These are phyloP conservation scores for Trachymyrmex septentrionalis DNA, from an alignment of 1,140 invertebrate species.

Conservation along the genomic window DNA sequence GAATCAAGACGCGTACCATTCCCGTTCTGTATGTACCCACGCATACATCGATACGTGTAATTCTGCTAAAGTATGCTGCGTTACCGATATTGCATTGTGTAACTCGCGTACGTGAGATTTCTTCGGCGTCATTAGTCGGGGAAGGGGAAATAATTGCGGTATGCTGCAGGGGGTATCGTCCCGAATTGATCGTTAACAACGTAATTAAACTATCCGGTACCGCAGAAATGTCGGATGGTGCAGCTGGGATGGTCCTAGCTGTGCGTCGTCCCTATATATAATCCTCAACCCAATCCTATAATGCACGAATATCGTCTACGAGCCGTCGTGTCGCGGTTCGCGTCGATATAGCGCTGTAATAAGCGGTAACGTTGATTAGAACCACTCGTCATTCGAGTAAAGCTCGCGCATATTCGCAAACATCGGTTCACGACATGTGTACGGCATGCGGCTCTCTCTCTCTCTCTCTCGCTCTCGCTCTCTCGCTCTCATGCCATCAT, in stretches of 20 bases:
- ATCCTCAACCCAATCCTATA: constrained; percentile 54
- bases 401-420: constrained; percentile 73
- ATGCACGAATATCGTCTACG: constrained; percentile 42
- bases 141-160: constrained; percentile 60
- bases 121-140: constrained; percentile 62
- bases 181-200: constrained; percentile 75
- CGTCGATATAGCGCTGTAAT: constrained; percentile 61
- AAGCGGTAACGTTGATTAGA: constrained; percentile 80
- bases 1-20: not conserved
- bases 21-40: not conserved
- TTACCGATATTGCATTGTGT: constrained; percentile 14
- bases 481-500: not conserved
- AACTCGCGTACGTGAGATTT: not conserved
- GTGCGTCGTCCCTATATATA: constrained; percentile 26
- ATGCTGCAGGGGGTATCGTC: constrained; percentile 22
- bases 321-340: constrained; percentile 59
- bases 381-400: constrained; percentile 79
- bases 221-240: constrained; percentile 60
- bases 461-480: too few relatives aligned
- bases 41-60: not conserved
- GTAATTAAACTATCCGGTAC: constrained; percentile 80
- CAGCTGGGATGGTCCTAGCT: not conserved
- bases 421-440: constrained; percentile 1
- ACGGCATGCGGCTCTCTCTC: not conserved
- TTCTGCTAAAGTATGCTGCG: not conserved